These are phyloP conservation scores for Xestobium rufovillosum DNA, from an alignment of 2,888 invertebrate genomes.

Conservation along the genomic window DNA sequence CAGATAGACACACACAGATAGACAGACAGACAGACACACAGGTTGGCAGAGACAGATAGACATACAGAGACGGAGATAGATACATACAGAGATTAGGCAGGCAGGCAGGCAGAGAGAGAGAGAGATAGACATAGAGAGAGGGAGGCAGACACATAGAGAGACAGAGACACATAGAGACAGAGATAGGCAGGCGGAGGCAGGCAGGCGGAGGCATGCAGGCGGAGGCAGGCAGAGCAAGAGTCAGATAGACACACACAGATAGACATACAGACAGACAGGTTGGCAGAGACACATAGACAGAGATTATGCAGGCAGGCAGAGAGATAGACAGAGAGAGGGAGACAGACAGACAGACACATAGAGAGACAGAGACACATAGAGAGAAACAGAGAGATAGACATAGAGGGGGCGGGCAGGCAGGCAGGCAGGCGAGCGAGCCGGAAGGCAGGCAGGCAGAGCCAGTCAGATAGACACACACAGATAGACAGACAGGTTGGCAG, in stretches of 20 bases:
- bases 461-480: neutral
- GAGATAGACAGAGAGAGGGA: slow-evolving; percentile 7
- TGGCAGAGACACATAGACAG: slow-evolving; percentile 5
- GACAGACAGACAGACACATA: too few species aligned
- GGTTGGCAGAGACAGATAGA: slow-evolving; percentile 6
- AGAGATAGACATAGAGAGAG: slow-evolving; percentile 8
- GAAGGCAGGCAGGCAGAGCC: neutral
- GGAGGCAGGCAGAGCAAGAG: slow-evolving; percentile 5
- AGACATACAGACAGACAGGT: slow-evolving; percentile 7
- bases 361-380: slow-evolving; percentile 5
- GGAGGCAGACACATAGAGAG: neutral
- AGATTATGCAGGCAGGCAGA: slow-evolving; percentile 8
- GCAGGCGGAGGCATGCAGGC: neutral
- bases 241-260: slow-evolving; percentile 6
- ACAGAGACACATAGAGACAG: neutral
- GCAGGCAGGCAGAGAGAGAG: slow-evolving; percentile 5
- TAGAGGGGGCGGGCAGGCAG: slow-evolving; percentile 5
- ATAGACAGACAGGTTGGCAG: slow-evolving; percentile 4
- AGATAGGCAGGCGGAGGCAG: slow-evolving; percentile 4
- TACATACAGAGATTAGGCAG: too few species aligned
- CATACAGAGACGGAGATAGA: slow-evolving; percentile 6
- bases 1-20: neutral
- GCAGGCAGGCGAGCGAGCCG: neutral
- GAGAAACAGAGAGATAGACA: slow-evolving; percentile 4
- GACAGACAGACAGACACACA: slow-evolving; percentile 6